Base-by-base conservation (phyloP, 2,113 vertebrate genomes). In the Callopanchax toddi region DNA sequence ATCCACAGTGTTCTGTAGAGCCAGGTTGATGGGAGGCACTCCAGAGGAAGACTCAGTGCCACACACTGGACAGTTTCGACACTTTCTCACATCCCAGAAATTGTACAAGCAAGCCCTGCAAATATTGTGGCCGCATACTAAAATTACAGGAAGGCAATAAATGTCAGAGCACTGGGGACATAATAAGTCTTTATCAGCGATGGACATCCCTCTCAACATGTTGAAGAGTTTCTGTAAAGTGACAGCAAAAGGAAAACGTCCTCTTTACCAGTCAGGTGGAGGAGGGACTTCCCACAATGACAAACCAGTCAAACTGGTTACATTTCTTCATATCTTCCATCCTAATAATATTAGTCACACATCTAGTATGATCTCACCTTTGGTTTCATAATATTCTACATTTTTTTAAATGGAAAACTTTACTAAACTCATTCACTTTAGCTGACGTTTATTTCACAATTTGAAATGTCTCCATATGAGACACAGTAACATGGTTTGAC, bases 21-120 rank as follows among this genome's bases (percentile, higher is more conserved):
- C 18, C 56, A 88, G 22, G 44, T 91, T 89, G 64, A 91, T 79
- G n/a, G 91, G 75, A 73, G 90, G 90, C 51, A 76, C 84, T 56
- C 29, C 53, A 9, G 46, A 58, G 40, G 15, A 12, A 16, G 74
- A 80, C 78, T 67, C 43, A 0, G 5, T 3, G 21, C 37, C 25
- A 56, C 87, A 91, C 69, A 91, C 72, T 0, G 87, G 88, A 54
- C 90, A 92, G 76, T 82, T 70, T 29, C 51, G 74, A 50, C 50
- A 64, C 62, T 71, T 73, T 58, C 80, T 89, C 65, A 48, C 61
- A 60, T 89, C 79, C 89, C 87, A 91, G 79, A 77, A 77, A n/a
- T 70, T 69, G 51, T 85, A 64, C 56, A 90, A 57, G 71, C 85
- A 89, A 48, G 64, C 62, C 67, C 66, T 81, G 45, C 82, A 91